phyloP scores from a whole-genome alignment of 2,888 invertebrate species.

The Laothoe populi region DNA sequence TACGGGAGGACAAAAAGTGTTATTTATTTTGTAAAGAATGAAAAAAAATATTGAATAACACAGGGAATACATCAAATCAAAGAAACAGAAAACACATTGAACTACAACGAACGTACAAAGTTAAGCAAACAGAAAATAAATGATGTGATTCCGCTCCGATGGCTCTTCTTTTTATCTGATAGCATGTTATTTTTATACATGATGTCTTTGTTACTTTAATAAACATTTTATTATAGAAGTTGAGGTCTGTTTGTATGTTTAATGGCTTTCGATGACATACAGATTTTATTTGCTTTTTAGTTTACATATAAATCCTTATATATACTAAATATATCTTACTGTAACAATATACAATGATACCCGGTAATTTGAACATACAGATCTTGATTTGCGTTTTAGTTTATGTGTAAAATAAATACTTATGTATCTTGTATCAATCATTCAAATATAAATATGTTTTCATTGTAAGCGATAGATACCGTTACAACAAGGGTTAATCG shows the following conservation, averaged over 20 bases:
- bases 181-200: constrained; percentile 22
- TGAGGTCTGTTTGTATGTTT: not conserved
- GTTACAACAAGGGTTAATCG: not conserved
- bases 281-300: not conserved
- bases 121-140: constrained; percentile 27
- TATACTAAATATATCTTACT: too few species aligned
- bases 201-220: constrained; percentile 3
- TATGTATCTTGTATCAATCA: not conserved
- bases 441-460: constrained; percentile 1
- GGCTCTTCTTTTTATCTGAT: constrained; percentile 5
- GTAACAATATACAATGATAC: not conserved
- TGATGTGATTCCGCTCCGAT: constrained; percentile 25
- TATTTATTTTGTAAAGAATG: constrained; percentile 19
- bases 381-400: too few species aligned
- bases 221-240: not conserved
- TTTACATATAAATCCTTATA: too few species aligned
- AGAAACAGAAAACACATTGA: constrained; percentile 16
- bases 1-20: constrained; percentile 10
- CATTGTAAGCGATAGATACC: not conserved
- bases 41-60: constrained; percentile 20
- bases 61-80: constrained; percentile 9
- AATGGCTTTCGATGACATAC: not conserved
- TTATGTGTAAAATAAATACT: too few species aligned
- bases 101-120: too few species aligned
- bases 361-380: constrained; percentile 1